These are phyloP conservation scores for Mareca penelope DNA, from an alignment of 2,797 vertebrate genomes.

Conservation along the genomic window DNA sequence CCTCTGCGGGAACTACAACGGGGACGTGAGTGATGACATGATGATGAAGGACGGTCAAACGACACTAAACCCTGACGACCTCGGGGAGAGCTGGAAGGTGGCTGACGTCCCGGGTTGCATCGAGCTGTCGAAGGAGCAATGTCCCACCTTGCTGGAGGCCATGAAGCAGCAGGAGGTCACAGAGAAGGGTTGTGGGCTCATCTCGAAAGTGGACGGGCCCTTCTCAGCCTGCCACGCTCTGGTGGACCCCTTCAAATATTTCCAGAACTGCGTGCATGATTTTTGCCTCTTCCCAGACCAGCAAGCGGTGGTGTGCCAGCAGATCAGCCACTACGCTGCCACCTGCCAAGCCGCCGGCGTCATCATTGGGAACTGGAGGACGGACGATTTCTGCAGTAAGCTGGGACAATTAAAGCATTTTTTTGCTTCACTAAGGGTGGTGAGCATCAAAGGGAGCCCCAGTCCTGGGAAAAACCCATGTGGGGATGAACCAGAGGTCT, in stretches of 20 bases:
- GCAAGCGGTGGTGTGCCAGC: constrained; percentile 69
- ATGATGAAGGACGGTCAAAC: constrained; percentile 50
- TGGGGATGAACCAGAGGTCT: background rate
- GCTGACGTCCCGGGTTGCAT: constrained; percentile 62
- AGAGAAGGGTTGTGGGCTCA: constrained; percentile 64
- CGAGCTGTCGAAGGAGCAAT: constrained; percentile 63
- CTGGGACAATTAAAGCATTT: rapidly evolving
- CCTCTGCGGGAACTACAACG: constrained; percentile 84
- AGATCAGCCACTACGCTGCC: constrained; percentile 73
- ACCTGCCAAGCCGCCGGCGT: constrained; percentile 75
- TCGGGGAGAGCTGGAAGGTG: constrained; percentile 79
- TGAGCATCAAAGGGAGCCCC: rapidly evolving
- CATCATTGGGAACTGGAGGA: constrained; percentile 79
- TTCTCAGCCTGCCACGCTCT: constrained; percentile 78
- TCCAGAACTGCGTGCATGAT: constrained; percentile 80
- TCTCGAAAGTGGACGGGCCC: constrained; percentile 71
- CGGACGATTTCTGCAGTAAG: background rate
- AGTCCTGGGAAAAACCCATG: rapidly evolving
- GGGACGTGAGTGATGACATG: constrained; percentile 71
- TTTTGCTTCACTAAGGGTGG: rapidly evolving
- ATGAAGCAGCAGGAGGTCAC: background rate
- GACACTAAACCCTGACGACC: background rate
- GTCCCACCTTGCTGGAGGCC: background rate
- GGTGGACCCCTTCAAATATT: constrained; percentile 67
- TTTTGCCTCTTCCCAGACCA: constrained; percentile 77